Conservation (phyloP, 1,140 invertebrate species). For the Brachionus calyciflorus region DNA sequence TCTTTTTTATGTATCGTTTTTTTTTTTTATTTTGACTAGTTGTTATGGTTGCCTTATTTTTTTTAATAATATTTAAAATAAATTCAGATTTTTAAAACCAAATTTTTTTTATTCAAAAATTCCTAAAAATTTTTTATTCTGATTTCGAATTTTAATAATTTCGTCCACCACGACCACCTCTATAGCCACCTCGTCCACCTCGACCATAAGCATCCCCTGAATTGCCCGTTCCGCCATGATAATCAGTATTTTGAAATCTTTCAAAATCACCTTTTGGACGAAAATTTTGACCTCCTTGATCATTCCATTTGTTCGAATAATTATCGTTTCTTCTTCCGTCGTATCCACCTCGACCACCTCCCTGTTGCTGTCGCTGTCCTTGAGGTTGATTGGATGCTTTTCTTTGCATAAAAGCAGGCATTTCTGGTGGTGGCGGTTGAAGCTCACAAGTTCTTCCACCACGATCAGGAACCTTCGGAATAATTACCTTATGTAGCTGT, state of each 20-base stretch:
- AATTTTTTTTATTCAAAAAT: neutral
- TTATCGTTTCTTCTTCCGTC: neutral
- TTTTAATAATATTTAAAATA: no score
- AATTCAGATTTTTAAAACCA: neutral
- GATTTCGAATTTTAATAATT: neutral
- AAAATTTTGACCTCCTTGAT: neutral
- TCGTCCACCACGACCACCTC: slow-evolving; percentile 1
- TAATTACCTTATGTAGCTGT: slow-evolving; percentile 38
- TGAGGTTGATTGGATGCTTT: neutral
- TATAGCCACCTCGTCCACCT: neutral
- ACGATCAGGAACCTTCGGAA: slow-evolving; percentile 66
- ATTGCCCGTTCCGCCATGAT: slow-evolving; percentile 3
- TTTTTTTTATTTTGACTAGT: no score
- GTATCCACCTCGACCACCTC: neutral
- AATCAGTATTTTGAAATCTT: neutral
- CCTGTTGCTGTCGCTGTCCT: neutral
- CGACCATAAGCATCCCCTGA: neutral
- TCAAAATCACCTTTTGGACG: slow-evolving; percentile 3
- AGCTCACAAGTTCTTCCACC: slow-evolving; percentile 83
- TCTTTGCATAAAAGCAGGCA: slow-evolving; percentile 67
- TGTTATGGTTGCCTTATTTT: no score
- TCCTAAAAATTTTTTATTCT: neutral
- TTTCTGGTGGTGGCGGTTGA: slow-evolving; percentile 85
- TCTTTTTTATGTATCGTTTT: no score
- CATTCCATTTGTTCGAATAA: slow-evolving; percentile 9